Percentiles rank a stretch among this genome's conserved stretches.
Evolutionary conservation across 2,888 invertebrate genomes (phyloP).

Genomic region (Calliopum simillimum): DNA sequence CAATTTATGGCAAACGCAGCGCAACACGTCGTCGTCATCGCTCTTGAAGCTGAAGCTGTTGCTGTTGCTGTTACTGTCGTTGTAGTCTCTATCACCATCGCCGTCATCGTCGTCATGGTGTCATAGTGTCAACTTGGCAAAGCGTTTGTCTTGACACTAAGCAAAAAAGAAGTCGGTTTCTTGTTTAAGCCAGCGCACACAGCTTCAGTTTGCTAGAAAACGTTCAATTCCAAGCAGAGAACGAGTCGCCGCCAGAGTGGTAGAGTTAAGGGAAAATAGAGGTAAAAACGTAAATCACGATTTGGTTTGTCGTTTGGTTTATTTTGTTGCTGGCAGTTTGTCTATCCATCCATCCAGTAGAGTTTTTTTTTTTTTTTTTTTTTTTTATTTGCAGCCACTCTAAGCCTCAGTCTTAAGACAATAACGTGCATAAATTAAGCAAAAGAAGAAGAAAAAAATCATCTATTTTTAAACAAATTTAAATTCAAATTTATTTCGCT

Average conservation of each 20-base stretch:
- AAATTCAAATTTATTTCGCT: slow-evolving; percentile 28
- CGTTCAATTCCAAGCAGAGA: no score
- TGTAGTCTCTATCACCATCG: not conserved
- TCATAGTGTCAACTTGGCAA: slow-evolving; percentile 40
- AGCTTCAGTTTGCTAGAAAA: no score
- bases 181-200: no score
- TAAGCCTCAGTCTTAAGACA: slow-evolving; percentile 20
- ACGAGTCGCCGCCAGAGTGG: not conserved
- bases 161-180: slow-evolving; percentile 14
- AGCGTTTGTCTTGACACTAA: slow-evolving; percentile 40
- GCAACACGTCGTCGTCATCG: not conserved
- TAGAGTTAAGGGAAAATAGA: not conserved
- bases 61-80: slow-evolving; percentile 12
- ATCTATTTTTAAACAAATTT: slow-evolving; percentile 12
- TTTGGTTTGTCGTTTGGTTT: slow-evolving; percentile 20
- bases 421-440: slow-evolving; percentile 39
- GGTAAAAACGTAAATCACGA: slow-evolving; percentile 39
- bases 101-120: slow-evolving; percentile 14
- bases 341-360: not conserved
- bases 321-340: not conserved
- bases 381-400: not conserved
- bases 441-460: slow-evolving; percentile 7
- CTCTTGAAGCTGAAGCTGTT: not conserved
- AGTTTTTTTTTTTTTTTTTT: slow-evolving; percentile 4
- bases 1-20: slow-evolving; percentile 35